A percentile compares a stretch with the other conserved stretches of the same genome.
Conservation (phyloP, 2,888 invertebrate species). For the Acrocyrtus sp. region DNA sequence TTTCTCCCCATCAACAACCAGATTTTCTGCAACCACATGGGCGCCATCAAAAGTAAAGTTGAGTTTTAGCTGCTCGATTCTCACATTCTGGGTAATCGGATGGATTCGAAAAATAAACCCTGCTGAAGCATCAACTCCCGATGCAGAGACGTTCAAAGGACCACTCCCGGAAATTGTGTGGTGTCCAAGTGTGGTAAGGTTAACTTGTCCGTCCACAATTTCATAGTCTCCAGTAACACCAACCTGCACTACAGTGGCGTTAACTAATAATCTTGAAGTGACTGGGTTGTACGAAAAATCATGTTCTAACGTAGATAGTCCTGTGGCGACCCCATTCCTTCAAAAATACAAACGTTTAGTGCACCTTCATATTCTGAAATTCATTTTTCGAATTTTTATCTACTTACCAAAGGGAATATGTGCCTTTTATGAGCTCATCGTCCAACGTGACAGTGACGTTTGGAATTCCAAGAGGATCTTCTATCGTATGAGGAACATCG, state of each 20-base stretch:
- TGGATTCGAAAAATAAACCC: background rate
- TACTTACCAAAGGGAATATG: slow-evolving; percentile 17
- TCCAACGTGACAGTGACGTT: background rate
- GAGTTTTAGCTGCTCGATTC: background rate
- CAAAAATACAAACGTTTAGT: background rate
- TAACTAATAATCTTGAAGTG: background rate
- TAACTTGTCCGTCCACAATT: background rate
- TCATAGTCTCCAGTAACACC: slow-evolving; percentile 12
- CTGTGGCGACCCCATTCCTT: slow-evolving; percentile 9
- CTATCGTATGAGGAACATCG: too few species aligned
- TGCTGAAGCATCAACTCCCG: background rate
- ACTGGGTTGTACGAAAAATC: background rate
- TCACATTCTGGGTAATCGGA: background rate
- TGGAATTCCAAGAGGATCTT: background rate
- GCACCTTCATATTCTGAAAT: background rate
- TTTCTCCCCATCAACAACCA: background rate
- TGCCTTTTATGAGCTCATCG: background rate
- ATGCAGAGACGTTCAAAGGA: background rate
- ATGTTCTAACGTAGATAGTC: slow-evolving; percentile 2
- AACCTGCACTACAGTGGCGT: background rate
- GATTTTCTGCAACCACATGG: slow-evolving; percentile 8
- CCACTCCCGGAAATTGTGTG: slow-evolving; percentile 19
- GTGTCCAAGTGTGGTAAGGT: background rate
- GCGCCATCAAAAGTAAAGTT: background rate
- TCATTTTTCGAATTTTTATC: background rate